Evolutionary conservation across 2,113 vertebrate genomes (phyloP).

Genomic region (Psophia crepitans): DNA sequence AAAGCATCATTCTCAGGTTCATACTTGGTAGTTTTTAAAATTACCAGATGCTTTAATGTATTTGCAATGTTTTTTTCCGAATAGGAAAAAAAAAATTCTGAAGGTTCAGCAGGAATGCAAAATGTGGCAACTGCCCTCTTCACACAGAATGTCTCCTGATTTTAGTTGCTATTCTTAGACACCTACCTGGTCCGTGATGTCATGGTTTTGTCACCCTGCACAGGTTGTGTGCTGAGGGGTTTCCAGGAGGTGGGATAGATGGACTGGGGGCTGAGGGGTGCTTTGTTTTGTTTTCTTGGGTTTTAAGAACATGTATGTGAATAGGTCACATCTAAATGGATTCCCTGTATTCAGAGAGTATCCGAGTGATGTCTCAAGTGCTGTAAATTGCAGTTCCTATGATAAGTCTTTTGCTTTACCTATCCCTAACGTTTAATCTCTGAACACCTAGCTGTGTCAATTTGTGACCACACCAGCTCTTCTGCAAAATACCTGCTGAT

Average conservation of each 20-base stretch:
- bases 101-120: not conserved
- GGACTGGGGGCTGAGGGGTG: not conserved
- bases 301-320: not conserved
- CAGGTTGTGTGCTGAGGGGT: not conserved
- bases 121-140: not conserved
- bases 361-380: slow-evolving; percentile 24
- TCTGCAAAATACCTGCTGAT: not conserved
- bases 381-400: slow-evolving; percentile 20
- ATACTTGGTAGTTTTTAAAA: not conserved
- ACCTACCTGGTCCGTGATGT: not conserved
- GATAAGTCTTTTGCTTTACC: slow-evolving; percentile 4
- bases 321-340: not conserved
- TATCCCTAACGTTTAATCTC: not conserved
- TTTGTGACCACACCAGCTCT: not conserved
- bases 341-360: slow-evolving; percentile 21
- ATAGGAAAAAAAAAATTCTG: not conserved
- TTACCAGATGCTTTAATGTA: not conserved
- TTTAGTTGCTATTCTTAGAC: not conserved
- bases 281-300: not conserved
- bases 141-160: not conserved
- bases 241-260: not conserved
- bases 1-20: not conserved
- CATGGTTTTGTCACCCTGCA: not conserved
- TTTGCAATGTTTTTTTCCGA: not conserved
- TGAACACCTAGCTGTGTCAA: not conserved